A percentile compares a stretch with the other conserved stretches of the same genome.
Evolutionary conservation across 2,888 invertebrate genomes (phyloP).

Genomic region (Rhamnusium bicolor): DNA sequence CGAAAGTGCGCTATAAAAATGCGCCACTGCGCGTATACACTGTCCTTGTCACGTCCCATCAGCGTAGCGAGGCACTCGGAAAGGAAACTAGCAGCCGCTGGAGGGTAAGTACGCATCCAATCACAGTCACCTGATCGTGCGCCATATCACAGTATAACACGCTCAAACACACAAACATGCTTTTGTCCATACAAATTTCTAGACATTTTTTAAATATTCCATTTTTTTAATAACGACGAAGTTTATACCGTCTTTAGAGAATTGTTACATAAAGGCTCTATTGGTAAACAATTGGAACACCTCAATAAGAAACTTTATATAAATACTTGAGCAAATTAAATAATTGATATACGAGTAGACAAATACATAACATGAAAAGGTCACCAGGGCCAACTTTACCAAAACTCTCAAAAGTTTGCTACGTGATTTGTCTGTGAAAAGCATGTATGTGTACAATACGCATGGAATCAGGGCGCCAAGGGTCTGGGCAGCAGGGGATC

Average conservation of each 20-base stretch:
- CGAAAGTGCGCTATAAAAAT: slow-evolving; percentile 56
- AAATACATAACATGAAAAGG: background rate
- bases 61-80: slow-evolving; percentile 71
- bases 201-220: background rate
- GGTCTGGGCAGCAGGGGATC: slow-evolving; percentile 70
- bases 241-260: background rate
- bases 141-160: slow-evolving; percentile 72
- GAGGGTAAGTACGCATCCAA: slow-evolving; percentile 70
- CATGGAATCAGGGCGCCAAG: slow-evolving; percentile 68
- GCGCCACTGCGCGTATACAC: slow-evolving; percentile 62
- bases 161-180: slow-evolving; percentile 66
- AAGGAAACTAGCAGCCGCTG: slow-evolving; percentile 71
- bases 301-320: no score
- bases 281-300: background rate
- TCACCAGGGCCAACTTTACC: background rate
- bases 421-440: slow-evolving; percentile 49
- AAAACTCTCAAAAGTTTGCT: background rate
- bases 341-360: no score
- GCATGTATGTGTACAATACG: slow-evolving; percentile 65
- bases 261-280: background rate
- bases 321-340: background rate
- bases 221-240: background rate
- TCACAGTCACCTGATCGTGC: slow-evolving; percentile 72
- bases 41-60: slow-evolving; percentile 69
- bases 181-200: slow-evolving; percentile 45